A percentile compares a stretch with the other conserved stretches of the same genome.
Evolutionary conservation across 2,888 invertebrate genomes (phyloP).

Genomic region (Zele albiditarsus): DNA sequence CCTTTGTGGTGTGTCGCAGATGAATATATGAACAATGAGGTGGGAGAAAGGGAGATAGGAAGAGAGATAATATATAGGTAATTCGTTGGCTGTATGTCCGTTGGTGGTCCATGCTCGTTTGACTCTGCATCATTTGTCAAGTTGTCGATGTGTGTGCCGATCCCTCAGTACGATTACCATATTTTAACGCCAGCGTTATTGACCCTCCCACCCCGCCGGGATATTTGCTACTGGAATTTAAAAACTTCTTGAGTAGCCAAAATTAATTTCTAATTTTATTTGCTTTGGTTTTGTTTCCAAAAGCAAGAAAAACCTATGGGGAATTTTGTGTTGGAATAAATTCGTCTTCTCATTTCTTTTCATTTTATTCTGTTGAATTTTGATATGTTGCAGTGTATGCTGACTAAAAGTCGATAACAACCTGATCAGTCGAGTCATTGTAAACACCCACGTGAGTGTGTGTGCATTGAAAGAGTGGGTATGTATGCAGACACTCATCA

Average conservation of each 20-base stretch:
- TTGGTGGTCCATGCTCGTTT: slow-evolving; percentile 68
- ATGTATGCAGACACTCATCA: not conserved
- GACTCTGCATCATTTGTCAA: slow-evolving; percentile 72
- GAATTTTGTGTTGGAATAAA: not conserved
- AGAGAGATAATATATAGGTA: slow-evolving; percentile 16
- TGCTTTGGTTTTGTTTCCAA: too few relatives aligned
- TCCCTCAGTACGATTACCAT: slow-evolving; percentile 71
- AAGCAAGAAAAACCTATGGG: too few relatives aligned
- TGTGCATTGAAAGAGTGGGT: not conserved
- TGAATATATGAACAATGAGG: not conserved
- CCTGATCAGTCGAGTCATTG: slow-evolving; percentile 15
- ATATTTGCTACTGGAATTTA: slow-evolving; percentile 68
- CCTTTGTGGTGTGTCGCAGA: not conserved
- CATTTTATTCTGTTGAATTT: not conserved
- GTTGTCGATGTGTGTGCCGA: slow-evolving; percentile 71
- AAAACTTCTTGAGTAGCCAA: too few relatives aligned
- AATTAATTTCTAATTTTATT: too few relatives aligned
- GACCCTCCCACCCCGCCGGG: slow-evolving; percentile 56
- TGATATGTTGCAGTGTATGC: not conserved
- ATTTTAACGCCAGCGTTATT: slow-evolving; percentile 72
- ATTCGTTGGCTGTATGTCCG: slow-evolving; percentile 55
- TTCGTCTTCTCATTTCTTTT: not conserved
- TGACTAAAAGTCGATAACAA: slow-evolving; percentile 14
- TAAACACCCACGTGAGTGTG: not conserved
- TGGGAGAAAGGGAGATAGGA: not conserved